Evolutionary conservation across 2,113 vertebrate species (phyloP), one percentile per base, ranked within the genome.

Genomic region (Sus scrofa): DNA sequence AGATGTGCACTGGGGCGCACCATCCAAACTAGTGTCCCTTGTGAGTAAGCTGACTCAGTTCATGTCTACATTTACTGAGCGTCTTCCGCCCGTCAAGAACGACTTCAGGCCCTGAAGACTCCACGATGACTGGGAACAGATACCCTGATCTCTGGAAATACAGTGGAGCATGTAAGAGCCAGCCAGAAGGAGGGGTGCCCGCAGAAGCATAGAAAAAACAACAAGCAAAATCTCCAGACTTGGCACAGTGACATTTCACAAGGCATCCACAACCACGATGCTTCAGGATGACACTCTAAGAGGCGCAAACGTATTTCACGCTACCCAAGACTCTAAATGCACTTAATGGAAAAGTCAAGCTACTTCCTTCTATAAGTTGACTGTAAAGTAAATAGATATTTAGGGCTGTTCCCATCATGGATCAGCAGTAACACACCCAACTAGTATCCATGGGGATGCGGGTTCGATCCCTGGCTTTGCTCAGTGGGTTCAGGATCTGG

Each of bases 11-110:
- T 26, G 32, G 60, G 44, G 30, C n/a, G 91, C 65, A 30, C n/a
- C 60, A 68, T 81, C 77, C 81, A 34, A 8, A 75, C 39, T 52
- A n/a, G 6, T 20, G 39, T 70, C 32, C 70, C 71, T 75, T 63
- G 32, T 73, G 88, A 96, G 70, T 91, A 94, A 54, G n/a, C 32
- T 8, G 20, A 85, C 14, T 37, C 22, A 44, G 20, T 52, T 97
- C 79, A 92, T 44, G 65, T 94, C 68, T 82, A 10, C 74, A 39
- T 78, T 89, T 91, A 58, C 37, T 73, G 18, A 79, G 34, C 22
- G 13, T 70, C 39, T 83, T 52, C 78, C 84, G 58, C 54, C 58
- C 67, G 1, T 86, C 87, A 89, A 88, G 75, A 84, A 63, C 27
- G 54, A 15, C 30, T 20, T 58, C 52, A n/a, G 37, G 16, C 34